Base-by-base conservation (phyloP, 2,888 invertebrate species). In the Scaptomyza caliginosa region DNA sequence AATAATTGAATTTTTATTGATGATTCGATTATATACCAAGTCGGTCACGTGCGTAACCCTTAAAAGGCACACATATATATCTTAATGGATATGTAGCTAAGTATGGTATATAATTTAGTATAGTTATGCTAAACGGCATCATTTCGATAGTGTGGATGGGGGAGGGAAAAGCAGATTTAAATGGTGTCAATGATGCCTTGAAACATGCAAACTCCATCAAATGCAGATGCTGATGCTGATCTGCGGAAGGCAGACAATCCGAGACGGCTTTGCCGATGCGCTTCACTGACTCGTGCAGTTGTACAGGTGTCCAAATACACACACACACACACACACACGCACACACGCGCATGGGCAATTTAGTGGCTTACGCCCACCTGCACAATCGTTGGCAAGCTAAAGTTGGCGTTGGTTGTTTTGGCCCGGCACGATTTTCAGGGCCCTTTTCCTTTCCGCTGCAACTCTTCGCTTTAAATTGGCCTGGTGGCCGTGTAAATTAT, bases 321-420 rank as follows among this genome's bases (percentile, higher is more conserved):
- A 68, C 49, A 56, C 6, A 32, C 32, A 60, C 48, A 50, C 17
- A 43, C 24, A 48, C 43, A 50, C 21, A 56, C 30, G 26, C 10
- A 28, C 4, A 43, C 13, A 51, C 36, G 30, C 40, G 34, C 66
- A 68, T 68, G 66, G 57, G 55, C 86, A 87, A 80, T 87, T 80
- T 80, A 65, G 51, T 64, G 46, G 60, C 82, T 60, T 40, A 83
- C 79, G 66, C 84, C 80, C 76, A 74, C 74, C 78, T 77, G 74
- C 64, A 74, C 68, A 68, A 60, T 63, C 57, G 59, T 38, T 43
- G 56, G 63, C 73, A 59, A 57, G 67, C 52, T 58, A 40, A n/a
- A 50, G 30, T 30, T 30, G 30, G 32, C 32, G 13, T 30, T 30
- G 13, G 32, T 13, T n/a, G 56, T 68, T 34, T 46, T 74, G 70